A percentile compares a stretch with the other conserved stretches of the same genome.
These are phyloP conservation scores for Emydocephalus ijimae DNA, from an alignment of 2,113 vertebrate species.

Conservation along the genomic window DNA sequence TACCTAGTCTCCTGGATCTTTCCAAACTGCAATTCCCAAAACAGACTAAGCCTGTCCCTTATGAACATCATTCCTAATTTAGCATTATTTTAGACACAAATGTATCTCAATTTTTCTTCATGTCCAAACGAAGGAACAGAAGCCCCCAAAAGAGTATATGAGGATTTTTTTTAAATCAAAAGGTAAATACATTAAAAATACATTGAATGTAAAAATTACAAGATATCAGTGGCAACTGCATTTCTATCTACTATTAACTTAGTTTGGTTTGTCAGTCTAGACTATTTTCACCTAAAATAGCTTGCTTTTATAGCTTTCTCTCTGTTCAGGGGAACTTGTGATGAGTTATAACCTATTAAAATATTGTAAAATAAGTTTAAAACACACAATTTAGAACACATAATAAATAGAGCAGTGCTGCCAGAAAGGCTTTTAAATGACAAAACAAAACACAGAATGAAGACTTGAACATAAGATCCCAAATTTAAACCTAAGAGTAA, in stretches of 20 bases:
- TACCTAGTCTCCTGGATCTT: slow-evolving; percentile 54
- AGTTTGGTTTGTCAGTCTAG: background rate
- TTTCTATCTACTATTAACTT: background rate
- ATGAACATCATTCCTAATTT: background rate
- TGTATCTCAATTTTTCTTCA: background rate
- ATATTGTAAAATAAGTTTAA: background rate
- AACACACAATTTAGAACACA: background rate
- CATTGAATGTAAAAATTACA: background rate
- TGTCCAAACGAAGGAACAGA: background rate
- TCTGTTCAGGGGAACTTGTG: background rate
- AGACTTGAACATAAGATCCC: background rate
- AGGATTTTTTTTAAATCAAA: background rate
- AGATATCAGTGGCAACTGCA: background rate
- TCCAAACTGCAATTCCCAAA: background rate
- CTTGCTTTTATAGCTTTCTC: background rate
- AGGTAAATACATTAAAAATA: background rate
- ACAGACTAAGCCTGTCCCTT: background rate
- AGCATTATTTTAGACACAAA: slow-evolving; percentile 4
- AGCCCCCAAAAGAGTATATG: background rate
- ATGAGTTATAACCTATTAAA: background rate
- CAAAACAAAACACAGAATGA: background rate
- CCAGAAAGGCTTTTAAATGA: background rate
- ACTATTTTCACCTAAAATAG: background rate
- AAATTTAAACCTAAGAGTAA: background rate
- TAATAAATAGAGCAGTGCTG: background rate